Evolutionary conservation across 2,797 vertebrate species (phyloP), one percentile per base, ranked within the genome.

Genomic region (Peromyscus nudipes): DNA sequence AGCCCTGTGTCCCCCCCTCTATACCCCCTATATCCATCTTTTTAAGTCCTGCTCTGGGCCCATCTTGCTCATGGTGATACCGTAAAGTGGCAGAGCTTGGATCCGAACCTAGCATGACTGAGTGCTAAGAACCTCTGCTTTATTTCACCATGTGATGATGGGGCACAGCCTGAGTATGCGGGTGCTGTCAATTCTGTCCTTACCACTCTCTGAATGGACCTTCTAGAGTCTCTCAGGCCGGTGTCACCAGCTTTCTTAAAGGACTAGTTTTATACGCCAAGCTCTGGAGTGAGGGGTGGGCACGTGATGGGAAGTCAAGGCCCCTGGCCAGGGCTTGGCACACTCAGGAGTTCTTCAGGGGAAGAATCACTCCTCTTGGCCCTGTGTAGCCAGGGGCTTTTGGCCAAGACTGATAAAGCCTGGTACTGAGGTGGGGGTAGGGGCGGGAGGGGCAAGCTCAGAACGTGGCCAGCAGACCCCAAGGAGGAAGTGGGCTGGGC

Each of bases 261-360:
- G 67, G 79, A 69, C n/a, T 71, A 12, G 27, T 79, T 79, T 96
- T 91, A 92, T 96, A 95, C 37, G 62, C 73, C 52, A 52, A 89
- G 55, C 81, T 90, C 65, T 76, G 84, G 71, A 84, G 69, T 13
- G 12, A 67, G 19, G 76, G 91, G 71, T 71, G 91, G 93, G 85
- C 37, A 49, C 7, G 9, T 9, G 31, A 27, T 75, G 25, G 83
- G 76, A 79, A 96, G 81, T 37, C 40, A 76, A 52, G 94, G 31
- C 62, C 21, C 64, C 31, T 83, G 80, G 67, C 69, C 1, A 14
- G n/a, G 12, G 25, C 69, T 73, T 71, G 46, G 3, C 10, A 0
- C 17, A 19, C 75, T n/a, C 40, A 4, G 23, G 77, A 85, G 16
- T 55, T 77, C 57, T 75, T 93, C 27, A 67, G 80, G 19, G 65